Base-by-base conservation (phyloP, 2,888 invertebrate genomes). In the Trichogramma evanescens region DNA sequence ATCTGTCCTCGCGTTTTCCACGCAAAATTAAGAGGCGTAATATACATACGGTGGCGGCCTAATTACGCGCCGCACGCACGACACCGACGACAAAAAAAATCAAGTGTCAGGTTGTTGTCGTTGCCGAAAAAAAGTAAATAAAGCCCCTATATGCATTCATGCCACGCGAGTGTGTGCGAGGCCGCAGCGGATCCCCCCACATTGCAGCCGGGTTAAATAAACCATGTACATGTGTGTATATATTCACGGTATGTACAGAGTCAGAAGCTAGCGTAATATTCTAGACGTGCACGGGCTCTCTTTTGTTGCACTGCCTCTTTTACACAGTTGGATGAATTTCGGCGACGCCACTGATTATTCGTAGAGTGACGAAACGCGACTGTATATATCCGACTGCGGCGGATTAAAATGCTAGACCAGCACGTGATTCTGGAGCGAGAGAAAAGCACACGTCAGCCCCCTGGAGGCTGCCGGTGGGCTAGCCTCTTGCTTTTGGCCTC, bases 231-330 rank as follows among this genome's bases (percentile, higher is more conserved):
- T 53, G 4, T 53, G 4, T 7, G 46, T 54, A 39, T 5, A 42
- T 45, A 42, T 10, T 6, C 39, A 43, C 42, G n/a, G 54, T n/a
- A 48, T 8, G 13, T 7, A 26, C 2, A 41, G 42, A 50, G 45
- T 49, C 55, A 54, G 45, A 41, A 43, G 48, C 41, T 40, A 50
- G 68, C 58, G 59, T 73, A 74, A 74, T 75, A 75, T 76, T 76
- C 75, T 77, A 75, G 71, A 70, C 72, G 72, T 72, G 70, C 69
- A 70, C 26, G 26, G 26, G 26, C 48, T 10, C 45, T 54, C 4
- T 55, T 7, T 10, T 48, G 48, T 6, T 48, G 48, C 41, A 8
- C 48, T 55, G 49, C 49, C n/a, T 46, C 46, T 48, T 13, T 13
- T 48, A 13, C 26, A 6, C 48, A 48, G 26, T 26, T 26, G 26